These are phyloP conservation scores for Drosophila prosaltans DNA, from an alignment of 1,140 invertebrate species.

Conservation along the genomic window DNA sequence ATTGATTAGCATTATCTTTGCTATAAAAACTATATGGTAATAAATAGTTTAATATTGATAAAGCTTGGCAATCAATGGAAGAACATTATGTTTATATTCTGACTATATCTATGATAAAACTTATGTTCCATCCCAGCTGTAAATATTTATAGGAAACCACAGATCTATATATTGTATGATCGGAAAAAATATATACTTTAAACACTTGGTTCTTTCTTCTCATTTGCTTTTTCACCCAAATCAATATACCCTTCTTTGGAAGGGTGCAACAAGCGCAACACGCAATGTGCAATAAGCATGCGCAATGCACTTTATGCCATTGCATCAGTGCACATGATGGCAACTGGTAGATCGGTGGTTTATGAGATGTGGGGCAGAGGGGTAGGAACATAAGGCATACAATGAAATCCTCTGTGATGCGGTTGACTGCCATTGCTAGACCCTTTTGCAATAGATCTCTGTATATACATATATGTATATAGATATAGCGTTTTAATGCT, in stretches of 20 bases:
- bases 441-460: conserved; percentile 42
- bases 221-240: neutral
- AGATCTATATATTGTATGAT: too few relatives aligned
- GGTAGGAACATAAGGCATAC: conserved; percentile 17
- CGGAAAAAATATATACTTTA: too few relatives aligned
- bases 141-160: too few relatives aligned
- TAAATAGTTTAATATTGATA: too few relatives aligned
- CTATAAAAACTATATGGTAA: too few relatives aligned
- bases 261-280: conserved; percentile 49
- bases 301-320: conserved; percentile 67
- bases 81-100: too few relatives aligned
- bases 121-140: too few relatives aligned
- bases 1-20: too few relatives aligned
- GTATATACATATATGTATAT: neutral
- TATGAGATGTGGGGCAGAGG: neutral
- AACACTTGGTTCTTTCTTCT: too few relatives aligned
- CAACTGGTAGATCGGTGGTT: neutral
- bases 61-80: too few relatives aligned
- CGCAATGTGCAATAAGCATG: conserved; percentile 64
- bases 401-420: conserved; percentile 56
- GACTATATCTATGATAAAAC: too few relatives aligned
- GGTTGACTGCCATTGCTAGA: conserved; percentile 26
- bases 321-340: conserved; percentile 59
- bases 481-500: neutral
- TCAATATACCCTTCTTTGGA: conserved; percentile 2